Conservation (phyloP, 1,140 invertebrate species). For the Drosophila pectinifera region DNA sequence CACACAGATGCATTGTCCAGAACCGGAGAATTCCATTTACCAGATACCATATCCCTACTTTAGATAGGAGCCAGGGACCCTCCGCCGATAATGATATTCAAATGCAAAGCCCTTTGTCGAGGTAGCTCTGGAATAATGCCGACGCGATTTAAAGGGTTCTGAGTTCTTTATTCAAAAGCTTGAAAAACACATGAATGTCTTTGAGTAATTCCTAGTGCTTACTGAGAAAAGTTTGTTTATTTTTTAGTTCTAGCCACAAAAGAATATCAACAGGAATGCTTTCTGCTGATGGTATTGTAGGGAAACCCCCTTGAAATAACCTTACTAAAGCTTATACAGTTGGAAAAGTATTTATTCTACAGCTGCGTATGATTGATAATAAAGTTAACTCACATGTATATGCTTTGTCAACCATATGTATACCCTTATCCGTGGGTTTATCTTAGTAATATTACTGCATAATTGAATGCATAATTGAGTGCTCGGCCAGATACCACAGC, state of each 20-base stretch:
- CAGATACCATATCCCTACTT: constrained; percentile 1
- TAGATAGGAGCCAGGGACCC: background rate
- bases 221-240: too few relatives aligned
- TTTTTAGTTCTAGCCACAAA: background rate
- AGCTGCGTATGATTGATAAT: too few relatives aligned
- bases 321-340: too few relatives aligned
- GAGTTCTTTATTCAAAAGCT: too few relatives aligned
- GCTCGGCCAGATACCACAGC: background rate
- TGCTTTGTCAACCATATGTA: too few relatives aligned
- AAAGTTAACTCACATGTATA: too few relatives aligned
- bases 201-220: too few relatives aligned
- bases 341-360: background rate
- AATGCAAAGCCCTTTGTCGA: constrained; percentile 61
- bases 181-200: too few relatives aligned
- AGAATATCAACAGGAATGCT: background rate
- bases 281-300: background rate
- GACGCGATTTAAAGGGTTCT: too few relatives aligned
- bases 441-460: background rate
- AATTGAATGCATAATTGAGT: constrained; percentile 49
- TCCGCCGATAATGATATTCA: constrained; percentile 65
- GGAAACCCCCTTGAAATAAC: background rate
- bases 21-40: constrained; percentile 45
- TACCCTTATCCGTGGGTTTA: background rate
- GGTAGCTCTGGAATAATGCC: constrained; percentile 40
- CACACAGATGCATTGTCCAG: constrained; percentile 64